These are phyloP conservation scores for Poecilia latipinna DNA, from an alignment of 2,113 vertebrate genomes.

Conservation along the genomic window DNA sequence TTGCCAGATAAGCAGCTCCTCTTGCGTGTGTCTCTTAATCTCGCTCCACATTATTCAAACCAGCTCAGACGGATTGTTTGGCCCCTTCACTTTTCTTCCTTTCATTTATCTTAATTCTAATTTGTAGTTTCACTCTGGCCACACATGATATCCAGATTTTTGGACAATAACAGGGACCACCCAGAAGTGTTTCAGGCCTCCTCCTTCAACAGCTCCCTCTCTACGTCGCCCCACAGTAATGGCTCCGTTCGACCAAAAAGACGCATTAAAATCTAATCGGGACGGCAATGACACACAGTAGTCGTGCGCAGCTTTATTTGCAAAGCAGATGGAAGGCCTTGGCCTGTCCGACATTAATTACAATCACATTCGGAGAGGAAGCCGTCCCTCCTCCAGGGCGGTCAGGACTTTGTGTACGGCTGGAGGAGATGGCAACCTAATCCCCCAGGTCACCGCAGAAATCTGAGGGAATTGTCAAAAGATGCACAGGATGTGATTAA, in stretches of 20 bases:
- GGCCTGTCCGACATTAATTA: constrained; percentile 79
- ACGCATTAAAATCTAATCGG: constrained; percentile 73
- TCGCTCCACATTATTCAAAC: constrained; percentile 39
- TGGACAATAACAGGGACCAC: constrained; percentile 65
- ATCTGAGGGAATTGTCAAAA: constrained; percentile 75
- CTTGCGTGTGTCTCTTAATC: constrained; percentile 12
- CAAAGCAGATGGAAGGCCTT: constrained; percentile 80
- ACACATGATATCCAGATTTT: constrained; percentile 72
- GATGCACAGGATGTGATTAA: constrained; percentile 75
- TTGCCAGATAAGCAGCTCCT: constrained; percentile 20
- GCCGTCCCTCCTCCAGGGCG: constrained; percentile 69
- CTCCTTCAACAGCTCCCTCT: constrained; percentile 15
- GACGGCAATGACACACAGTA: constrained; percentile 74
- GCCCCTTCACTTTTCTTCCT: constrained; percentile 40
- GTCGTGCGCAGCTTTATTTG: constrained; percentile 71
- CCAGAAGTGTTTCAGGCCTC: constrained; percentile 56
- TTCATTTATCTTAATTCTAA: constrained; percentile 68
- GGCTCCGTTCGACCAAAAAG: constrained; percentile 41
- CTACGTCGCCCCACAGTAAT: constrained; percentile 25
- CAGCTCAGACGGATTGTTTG: constrained; percentile 54
- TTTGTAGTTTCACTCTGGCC: constrained; percentile 62
- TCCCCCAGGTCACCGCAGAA: constrained; percentile 68
- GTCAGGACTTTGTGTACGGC: constrained; percentile 73
- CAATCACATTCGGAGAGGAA: constrained; percentile 80
- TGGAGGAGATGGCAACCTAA: constrained; percentile 77